Evolutionary conservation across 2,888 invertebrate species (phyloP), one percentile per base, ranked within the genome.

Genomic region (Chaetogeoica ovagalla): DNA sequence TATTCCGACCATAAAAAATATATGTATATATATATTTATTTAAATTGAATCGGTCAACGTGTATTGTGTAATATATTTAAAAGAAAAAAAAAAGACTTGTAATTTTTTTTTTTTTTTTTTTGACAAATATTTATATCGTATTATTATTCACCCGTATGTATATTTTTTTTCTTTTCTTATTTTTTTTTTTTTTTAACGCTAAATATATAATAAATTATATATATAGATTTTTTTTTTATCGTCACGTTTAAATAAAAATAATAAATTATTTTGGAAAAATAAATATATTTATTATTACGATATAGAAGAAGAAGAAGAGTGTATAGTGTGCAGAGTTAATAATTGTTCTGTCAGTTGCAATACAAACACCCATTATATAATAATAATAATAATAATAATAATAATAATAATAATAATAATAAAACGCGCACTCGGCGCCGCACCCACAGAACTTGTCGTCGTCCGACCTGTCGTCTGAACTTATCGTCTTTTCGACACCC

Each of bases 241-340:
- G 39, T 30, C 19, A 39, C 37, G 17, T 65, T 74, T 39, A 39
- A 74, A 55, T 65, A 74, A 73, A 68, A 23, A 63, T 39, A 69
- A 69, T 48, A 21, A 74, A 74, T 39, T 65, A 74, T 74, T 74
- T 65, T 55, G 55, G 4, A 74, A 74, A 52, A 63, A 74, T 74
- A 55, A 30, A 74, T 65, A 55, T 74, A 21, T 65, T 65, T 39
- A 52, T 19, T 74, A 55, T 21, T 21, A 6, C 17, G 0, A 19
- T 11, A 9, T n/a, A 55, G 39, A 39, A 63, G 15, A 7, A 48
- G 48, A 13, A 48, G 48, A 3, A 3, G 19, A 8, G 37, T 55
- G 65, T 37, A n/a, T n/a, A n/a, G n/a, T n/a, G n/a, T n/a, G n/a
- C n/a, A n/a, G n/a, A n/a, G n/a, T n/a, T n/a, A n/a, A n/a, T 74